Evolutionary conservation across 2,797 vertebrate genomes (phyloP).

Genomic region (Fistularia commersonii): DNA sequence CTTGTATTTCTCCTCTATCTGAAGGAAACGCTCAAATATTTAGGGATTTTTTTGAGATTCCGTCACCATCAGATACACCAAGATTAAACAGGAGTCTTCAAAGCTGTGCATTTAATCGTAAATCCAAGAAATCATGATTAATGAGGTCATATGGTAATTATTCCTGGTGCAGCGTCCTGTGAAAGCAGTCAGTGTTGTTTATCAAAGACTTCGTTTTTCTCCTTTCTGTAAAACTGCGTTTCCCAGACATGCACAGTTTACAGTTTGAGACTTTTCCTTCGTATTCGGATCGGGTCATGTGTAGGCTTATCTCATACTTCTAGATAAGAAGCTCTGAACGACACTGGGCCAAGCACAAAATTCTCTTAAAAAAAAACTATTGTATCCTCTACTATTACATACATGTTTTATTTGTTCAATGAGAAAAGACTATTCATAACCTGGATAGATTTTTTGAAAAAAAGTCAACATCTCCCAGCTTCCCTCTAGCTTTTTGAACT

Average conservation of each 20-base stretch:
- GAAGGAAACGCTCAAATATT: conserved; percentile 26
- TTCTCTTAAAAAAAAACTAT: too few relatives aligned
- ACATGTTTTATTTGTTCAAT: too few relatives aligned
- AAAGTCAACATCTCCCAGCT: too few relatives aligned
- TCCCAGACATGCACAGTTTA: neutral
- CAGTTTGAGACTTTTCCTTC: neutral
- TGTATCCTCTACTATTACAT: too few relatives aligned
- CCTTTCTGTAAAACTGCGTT: neutral
- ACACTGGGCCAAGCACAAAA: too few relatives aligned
- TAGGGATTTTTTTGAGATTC: neutral
- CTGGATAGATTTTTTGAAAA: too few relatives aligned
- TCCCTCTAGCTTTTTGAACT: too few relatives aligned
- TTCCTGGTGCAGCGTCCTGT: conserved; percentile 11
- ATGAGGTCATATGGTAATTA: conserved; percentile 12
- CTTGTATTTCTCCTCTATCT: conserved; percentile 92
- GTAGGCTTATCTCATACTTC: neutral
- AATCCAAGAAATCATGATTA: neutral
- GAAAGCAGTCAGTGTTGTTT: conserved; percentile 15
- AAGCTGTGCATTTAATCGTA: too few relatives aligned
- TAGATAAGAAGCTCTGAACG: too few relatives aligned
- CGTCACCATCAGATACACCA: too few relatives aligned
- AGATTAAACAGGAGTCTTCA: too few relatives aligned
- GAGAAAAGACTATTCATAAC: too few relatives aligned
- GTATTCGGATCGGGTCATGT: neutral
- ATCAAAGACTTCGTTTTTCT: conserved; percentile 1